Conservation (phyloP, 1,140 invertebrate genomes). For the Pollicipes pollicipes region DNA sequence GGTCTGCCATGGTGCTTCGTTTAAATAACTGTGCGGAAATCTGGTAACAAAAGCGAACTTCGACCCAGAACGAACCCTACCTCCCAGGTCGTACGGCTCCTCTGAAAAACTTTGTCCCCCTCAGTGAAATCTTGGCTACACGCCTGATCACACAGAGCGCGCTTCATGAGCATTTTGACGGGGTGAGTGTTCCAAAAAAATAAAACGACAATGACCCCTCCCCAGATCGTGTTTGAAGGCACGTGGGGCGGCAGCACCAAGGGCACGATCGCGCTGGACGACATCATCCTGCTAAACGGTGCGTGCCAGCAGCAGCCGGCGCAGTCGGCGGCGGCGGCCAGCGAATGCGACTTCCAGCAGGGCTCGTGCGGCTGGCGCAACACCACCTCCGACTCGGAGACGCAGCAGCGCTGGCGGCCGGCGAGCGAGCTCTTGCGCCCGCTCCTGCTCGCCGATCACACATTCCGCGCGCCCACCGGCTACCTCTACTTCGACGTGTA, state of each 20-base stretch:
- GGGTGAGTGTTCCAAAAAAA: too few relatives aligned
- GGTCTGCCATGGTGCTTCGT: too few relatives aligned
- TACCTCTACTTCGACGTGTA: conserved; percentile 50
- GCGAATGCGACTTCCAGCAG: conserved; percentile 45
- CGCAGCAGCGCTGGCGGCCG: conserved; percentile 33
- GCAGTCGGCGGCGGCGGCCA: conserved; percentile 23
- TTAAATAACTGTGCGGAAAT: too few relatives aligned
- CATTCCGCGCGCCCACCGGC: conserved; percentile 43
- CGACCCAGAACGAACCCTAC: too few relatives aligned
- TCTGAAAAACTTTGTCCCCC: too few relatives aligned
- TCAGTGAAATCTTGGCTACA: too few relatives aligned
- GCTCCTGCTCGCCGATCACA: conserved; percentile 42
- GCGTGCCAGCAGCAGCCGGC: conserved; percentile 27
- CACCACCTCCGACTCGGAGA: conserved; percentile 29
- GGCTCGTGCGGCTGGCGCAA: conserved; percentile 44
- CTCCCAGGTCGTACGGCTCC: too few relatives aligned
- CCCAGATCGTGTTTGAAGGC: conserved; percentile 34
- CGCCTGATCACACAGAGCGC: too few relatives aligned
- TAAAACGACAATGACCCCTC: too few relatives aligned
- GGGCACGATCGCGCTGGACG: conserved; percentile 44
- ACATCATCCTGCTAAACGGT: conserved; percentile 43
- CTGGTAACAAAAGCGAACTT: too few relatives aligned
- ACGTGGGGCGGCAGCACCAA: conserved; percentile 38
- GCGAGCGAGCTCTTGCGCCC: conserved; percentile 36
- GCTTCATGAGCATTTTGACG: too few relatives aligned